These are phyloP conservation scores for Drosophila longiperda DNA, from an alignment of 2,888 invertebrate genomes.

Conservation along the genomic window DNA sequence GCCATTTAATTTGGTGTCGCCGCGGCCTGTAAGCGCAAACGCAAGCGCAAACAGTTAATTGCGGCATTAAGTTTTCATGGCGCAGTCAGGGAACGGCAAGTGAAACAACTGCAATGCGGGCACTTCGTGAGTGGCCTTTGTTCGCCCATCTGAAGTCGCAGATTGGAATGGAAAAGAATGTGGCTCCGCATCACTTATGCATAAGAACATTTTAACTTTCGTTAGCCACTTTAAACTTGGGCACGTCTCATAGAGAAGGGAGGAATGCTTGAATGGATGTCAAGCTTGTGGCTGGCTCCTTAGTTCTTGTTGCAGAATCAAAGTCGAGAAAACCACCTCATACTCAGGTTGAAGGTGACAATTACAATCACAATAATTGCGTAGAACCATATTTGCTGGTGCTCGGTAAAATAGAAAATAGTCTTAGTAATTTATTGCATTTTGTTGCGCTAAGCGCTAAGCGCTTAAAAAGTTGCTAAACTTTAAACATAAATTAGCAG, in stretches of 20 bases:
- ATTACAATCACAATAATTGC: not conserved
- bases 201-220: conserved; percentile 77
- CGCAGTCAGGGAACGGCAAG: conserved; percentile 47
- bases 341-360: not conserved
- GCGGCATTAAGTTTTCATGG: conserved; percentile 77
- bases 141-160: conserved; percentile 48
- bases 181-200: conserved; percentile 72
- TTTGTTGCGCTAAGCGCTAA: conserved; percentile 75
- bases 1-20: conserved; percentile 47
- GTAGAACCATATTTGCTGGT: conserved; percentile 1
- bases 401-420: conserved; percentile 60
- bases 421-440: conserved; percentile 76
- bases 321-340: not conserved
- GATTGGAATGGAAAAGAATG: conserved; percentile 44
- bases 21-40: conserved; percentile 63
- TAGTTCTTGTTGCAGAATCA: conserved; percentile 43
- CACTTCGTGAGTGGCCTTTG: conserved; percentile 73
- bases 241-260: conserved; percentile 41
- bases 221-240: conserved; percentile 71
- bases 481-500: conserved; percentile 78
- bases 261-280: conserved; percentile 7
- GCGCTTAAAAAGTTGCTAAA: conserved; percentile 70
- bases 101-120: conserved; percentile 77
- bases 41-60: conserved; percentile 78
- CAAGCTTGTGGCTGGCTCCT: conserved; percentile 31